Evolutionary conservation across 2,797 vertebrate genomes (phyloP), one percentile per base, ranked within the genome.

Genomic region (Netta rufina): DNA sequence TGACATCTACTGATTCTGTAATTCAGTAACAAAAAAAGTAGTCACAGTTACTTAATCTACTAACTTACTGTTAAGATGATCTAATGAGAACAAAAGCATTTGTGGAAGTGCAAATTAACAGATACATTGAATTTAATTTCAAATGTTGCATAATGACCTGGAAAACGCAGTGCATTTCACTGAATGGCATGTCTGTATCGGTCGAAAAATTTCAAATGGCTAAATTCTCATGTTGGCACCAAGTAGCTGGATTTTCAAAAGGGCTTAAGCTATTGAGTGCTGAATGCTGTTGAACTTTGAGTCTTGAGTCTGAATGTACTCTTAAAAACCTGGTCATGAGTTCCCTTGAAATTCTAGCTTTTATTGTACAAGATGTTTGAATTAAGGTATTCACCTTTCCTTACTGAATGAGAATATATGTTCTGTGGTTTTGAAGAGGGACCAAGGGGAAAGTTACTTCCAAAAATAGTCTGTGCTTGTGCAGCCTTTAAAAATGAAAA

Each of bases 401-500:
- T 49, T 78, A 54, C 74, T 80, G 82, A 94, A 67, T 77, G 39
- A 73, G 72, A 94, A 95, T 89, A 41, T 74, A 74, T 88, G 62
- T 85, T 86, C 83, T 90, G 83, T 67, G 91, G 74, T 74, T 94
- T 88, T 91, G 73, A 91, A 95, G 47, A 90, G 60, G 36, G 56
- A 76, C 56, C 1, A 3, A 91, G 91, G 76, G 84, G 87, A 75
- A 82, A 81, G 79, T 70, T 86, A 76, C 53, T 87, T 92, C 74
- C 80, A 90, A 73, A 93, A 95, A 89, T 86, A 94, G 47, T 65
- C 73, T 81, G 21, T 67, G 64, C 70, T 91, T 91, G 25, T 93
- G 57, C 70, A 91, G 82, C 56, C 51, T 95, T 91, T 96, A 64
- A 90, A 96, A 94, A 94, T 91, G 70, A 94, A 93, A 93, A 93